Percentiles rank a stretch among this genome's conserved stretches.
phyloP scores from a whole-genome alignment of 2,113 vertebrate species.

The Pygathrix nemaeus region DNA sequence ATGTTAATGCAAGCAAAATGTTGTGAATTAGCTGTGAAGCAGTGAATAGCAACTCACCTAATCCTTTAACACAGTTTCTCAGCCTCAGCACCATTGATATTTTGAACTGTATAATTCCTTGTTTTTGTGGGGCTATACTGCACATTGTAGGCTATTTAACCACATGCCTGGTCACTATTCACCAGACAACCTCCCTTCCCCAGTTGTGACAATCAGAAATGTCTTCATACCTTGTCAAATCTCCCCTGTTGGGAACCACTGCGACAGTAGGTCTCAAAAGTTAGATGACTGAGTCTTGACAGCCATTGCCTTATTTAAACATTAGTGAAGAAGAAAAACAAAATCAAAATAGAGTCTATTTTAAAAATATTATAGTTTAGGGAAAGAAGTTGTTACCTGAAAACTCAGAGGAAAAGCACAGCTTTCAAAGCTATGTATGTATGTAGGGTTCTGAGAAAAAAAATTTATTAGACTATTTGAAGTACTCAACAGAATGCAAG shows the following conservation, averaged over 20 bases:
- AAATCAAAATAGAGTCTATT: neutral
- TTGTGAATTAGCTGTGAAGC: neutral
- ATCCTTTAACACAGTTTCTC: neutral
- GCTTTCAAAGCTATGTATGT: neutral
- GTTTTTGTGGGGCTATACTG: neutral
- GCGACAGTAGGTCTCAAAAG: neutral
- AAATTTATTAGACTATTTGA: neutral
- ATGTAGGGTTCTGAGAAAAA: neutral
- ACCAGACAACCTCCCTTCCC: neutral
- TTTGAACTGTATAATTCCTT: neutral
- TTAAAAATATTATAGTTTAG: conserved; percentile 26
- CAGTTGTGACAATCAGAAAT: neutral
- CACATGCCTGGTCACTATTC: neutral
- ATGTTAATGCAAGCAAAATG: neutral
- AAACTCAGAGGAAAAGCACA: conserved; percentile 26
- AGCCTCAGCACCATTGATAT: neutral
- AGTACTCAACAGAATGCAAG: neutral
- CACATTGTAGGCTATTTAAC: neutral
- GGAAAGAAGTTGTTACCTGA: conserved; percentile 34
- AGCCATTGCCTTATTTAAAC: conserved; percentile 12
- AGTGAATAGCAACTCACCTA: neutral
- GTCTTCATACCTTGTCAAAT: neutral
- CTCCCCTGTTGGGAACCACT: neutral
- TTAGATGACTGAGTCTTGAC: neutral
- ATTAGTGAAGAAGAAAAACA: conserved; percentile 16